Conservation (phyloP, 1,140 invertebrate species). For the Gerris buenoi region DNA sequence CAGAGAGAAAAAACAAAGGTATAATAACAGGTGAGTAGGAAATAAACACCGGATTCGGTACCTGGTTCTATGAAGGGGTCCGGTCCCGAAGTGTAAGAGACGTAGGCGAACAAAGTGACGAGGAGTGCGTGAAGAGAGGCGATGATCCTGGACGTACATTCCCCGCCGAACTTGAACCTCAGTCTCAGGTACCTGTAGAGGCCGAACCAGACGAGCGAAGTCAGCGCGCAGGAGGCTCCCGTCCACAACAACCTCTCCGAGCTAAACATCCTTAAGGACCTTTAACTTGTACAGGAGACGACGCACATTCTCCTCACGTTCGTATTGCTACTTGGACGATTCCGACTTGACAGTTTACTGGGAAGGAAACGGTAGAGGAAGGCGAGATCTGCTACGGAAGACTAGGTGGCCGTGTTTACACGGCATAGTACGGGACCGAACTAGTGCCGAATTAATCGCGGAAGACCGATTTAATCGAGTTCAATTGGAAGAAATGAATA, state of each 20-base stretch:
- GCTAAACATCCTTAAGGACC: background rate
- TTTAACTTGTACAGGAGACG: too few relatives aligned
- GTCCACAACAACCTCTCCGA: background rate
- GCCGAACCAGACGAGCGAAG: conserved; percentile 10
- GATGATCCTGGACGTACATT: conserved; percentile 13
- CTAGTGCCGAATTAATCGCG: too few relatives aligned
- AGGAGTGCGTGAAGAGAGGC: conserved; percentile 14
- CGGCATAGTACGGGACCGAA: too few relatives aligned
- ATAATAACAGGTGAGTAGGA: background rate
- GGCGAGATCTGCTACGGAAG: background rate
- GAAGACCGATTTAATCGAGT: too few relatives aligned
- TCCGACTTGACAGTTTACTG: background rate
- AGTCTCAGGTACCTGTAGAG: conserved; percentile 7
- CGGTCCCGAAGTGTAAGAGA: conserved; percentile 7
- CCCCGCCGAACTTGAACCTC: conserved; percentile 9
- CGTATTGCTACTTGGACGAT: background rate
- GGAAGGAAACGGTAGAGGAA: background rate
- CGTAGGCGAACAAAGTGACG: conserved; percentile 9
- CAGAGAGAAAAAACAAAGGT: too few relatives aligned
- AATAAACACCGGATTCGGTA: background rate
- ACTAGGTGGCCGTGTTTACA: background rate
- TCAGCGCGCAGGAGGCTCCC: background rate
- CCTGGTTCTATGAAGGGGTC: conserved; percentile 11
- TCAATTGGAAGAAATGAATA: too few relatives aligned
- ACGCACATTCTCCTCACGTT: too few relatives aligned